Percentiles rank a stretch among this genome's conserved stretches.
These are phyloP conservation scores for Neuroscelio doddi DNA, from an alignment of 2,888 invertebrate species.

Conservation along the genomic window DNA sequence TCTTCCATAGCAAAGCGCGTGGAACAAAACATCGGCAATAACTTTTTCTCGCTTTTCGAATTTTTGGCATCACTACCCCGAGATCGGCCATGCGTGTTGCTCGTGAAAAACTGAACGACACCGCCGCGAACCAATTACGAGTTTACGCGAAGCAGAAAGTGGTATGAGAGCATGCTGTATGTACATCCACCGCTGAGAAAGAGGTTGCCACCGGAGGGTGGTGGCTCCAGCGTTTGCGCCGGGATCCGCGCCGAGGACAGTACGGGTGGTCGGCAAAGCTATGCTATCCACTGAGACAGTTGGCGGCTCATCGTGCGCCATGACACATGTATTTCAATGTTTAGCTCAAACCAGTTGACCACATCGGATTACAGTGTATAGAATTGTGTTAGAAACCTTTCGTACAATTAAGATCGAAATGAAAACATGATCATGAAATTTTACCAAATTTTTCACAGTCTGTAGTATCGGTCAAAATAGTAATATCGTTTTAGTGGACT, in stretches of 20 bases:
- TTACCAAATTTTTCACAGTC: too few relatives aligned
- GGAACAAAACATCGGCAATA: neutral
- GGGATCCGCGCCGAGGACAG: conserved; percentile 60
- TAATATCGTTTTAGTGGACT: too few relatives aligned
- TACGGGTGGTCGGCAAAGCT: conserved; percentile 59
- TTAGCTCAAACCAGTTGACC: too few relatives aligned
- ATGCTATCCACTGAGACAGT: conserved; percentile 65
- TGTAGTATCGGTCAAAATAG: too few relatives aligned
- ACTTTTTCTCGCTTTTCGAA: neutral
- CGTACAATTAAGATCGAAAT: neutral
- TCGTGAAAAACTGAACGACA: conserved; percentile 39
- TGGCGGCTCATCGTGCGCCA: conserved; percentile 70
- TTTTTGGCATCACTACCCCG: conserved; percentile 27
- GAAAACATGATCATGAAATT: too few relatives aligned
- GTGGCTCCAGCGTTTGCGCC: conserved; percentile 66
- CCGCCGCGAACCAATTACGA: conserved; percentile 48
- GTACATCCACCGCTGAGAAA: conserved; percentile 31
- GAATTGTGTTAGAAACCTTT: too few relatives aligned
- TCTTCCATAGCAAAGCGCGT: too few relatives aligned
- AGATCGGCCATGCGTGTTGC: conserved; percentile 22
- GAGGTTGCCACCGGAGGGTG: too few relatives aligned
- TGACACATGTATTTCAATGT: conserved; percentile 52
- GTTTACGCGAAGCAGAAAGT: conserved; percentile 49
- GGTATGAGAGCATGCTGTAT: too few relatives aligned
- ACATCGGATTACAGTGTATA: too few relatives aligned